phyloP scores from a whole-genome alignment of 2,888 invertebrate species.

The Xiphydria camelus region DNA sequence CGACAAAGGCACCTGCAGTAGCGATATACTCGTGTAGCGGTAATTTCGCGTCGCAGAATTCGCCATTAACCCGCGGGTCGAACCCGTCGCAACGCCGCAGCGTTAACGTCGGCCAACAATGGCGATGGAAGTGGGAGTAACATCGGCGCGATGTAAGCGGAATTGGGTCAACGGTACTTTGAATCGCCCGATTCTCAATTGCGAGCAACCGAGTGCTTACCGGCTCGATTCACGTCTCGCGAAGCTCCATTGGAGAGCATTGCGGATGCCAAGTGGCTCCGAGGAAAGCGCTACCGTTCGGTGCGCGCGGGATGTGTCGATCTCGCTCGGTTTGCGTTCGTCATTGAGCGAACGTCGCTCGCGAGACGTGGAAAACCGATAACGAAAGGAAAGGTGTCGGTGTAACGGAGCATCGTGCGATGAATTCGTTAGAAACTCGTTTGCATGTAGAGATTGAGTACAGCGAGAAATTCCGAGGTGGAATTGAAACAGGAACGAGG shows the following conservation, averaged over 20 bases:
- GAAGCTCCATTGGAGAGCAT: constrained; percentile 7
- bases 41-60: too few relatives aligned
- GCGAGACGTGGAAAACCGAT: too few relatives aligned
- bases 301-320: constrained; percentile 25
- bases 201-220: constrained; percentile 20
- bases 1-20: too few relatives aligned
- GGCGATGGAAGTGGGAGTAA: constrained; percentile 17
- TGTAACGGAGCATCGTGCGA: too few relatives aligned
- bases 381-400: too few relatives aligned
- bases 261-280: constrained; percentile 14
- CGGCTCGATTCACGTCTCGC: constrained; percentile 21
- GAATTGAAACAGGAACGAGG: too few relatives aligned
- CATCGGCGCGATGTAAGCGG: constrained; percentile 14
- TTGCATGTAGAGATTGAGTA: too few relatives aligned
- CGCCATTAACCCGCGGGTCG: too few relatives aligned
- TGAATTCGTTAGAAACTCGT: too few relatives aligned
- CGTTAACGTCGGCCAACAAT: constrained; percentile 14
- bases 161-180: constrained; percentile 27
- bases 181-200: constrained; percentile 14
- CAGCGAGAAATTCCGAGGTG: too few relatives aligned
- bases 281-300: constrained; percentile 28
- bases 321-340: constrained; percentile 26
- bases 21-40: too few relatives aligned
- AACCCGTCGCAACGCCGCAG: too few relatives aligned
- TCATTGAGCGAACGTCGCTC: constrained; percentile 33